A percentile compares a stretch with the other conserved stretches of the same genome.
These are phyloP conservation scores for Drosophila quinaria DNA, from an alignment of 2,888 invertebrate species.

Conservation along the genomic window DNA sequence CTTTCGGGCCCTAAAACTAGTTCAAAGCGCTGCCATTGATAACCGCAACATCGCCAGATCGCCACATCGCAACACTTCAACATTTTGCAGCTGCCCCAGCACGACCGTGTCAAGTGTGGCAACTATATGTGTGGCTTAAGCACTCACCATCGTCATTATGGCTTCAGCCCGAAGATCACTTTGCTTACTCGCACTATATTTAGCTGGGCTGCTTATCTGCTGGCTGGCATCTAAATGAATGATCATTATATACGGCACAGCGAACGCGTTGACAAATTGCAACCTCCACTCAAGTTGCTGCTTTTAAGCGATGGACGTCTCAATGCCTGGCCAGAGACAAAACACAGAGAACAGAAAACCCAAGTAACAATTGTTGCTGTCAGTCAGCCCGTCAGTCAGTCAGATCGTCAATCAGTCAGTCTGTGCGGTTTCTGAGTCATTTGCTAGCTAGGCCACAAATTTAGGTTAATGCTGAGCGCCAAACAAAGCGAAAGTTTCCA, in stretches of 20 bases:
- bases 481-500: constrained; percentile 51
- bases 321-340: constrained; percentile 49
- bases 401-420: constrained; percentile 8
- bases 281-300: constrained; percentile 2
- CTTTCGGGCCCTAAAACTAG: constrained; percentile 65
- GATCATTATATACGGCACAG: constrained; percentile 70
- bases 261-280: constrained; percentile 79
- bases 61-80: constrained; percentile 6
- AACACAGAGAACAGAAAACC: constrained; percentile 36
- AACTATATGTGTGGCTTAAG: constrained; percentile 43
- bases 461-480: constrained; percentile 69
- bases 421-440: constrained; percentile 40
- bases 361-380: constrained; percentile 10
- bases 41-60: constrained; percentile 44
- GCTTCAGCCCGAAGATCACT: constrained; percentile 22
- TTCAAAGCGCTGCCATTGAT: constrained; percentile 66
- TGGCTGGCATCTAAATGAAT: constrained; percentile 77
- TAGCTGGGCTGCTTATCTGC: constrained; percentile 66
- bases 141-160: constrained; percentile 40
- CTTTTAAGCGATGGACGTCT: constrained; percentile 61
- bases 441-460: constrained; percentile 55
- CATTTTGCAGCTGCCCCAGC: constrained; percentile 35
- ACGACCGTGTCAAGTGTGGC: constrained; percentile 53
- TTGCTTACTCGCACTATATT: constrained; percentile 46
- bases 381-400: background rate